Evolutionary conservation across 2,888 invertebrate genomes (phyloP).

Genomic region (Rugalucina vietnamica): DNA sequence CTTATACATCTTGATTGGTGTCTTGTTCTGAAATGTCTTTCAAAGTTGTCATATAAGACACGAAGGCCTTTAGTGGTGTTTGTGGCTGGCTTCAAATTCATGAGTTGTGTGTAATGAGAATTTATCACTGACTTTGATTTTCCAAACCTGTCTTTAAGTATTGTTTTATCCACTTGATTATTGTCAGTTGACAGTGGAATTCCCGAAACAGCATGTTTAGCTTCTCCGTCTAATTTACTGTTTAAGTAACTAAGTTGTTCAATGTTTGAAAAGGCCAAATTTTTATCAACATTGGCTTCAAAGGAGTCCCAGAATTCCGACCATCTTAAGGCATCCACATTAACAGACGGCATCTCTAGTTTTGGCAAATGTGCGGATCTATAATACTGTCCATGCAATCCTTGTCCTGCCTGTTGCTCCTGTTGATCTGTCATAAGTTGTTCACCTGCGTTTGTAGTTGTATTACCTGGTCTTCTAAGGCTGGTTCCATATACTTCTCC

Average conservation of each 20-base stretch:
- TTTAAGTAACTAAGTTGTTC: neutral
- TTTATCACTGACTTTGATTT: neutral
- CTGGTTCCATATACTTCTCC: neutral
- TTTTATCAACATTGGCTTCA: neutral
- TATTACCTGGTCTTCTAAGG: neutral
- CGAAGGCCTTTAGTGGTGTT: neutral
- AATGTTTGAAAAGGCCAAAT: neutral
- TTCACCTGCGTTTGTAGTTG: neutral
- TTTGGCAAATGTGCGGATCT: neutral
- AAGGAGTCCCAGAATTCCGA: constrained; percentile 1
- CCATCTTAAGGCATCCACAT: neutral
- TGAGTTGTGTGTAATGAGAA: neutral
- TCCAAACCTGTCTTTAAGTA: constrained; percentile 1
- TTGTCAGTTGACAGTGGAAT: neutral
- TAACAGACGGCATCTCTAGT: neutral
- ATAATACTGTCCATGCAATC: neutral
- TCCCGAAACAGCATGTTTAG: neutral
- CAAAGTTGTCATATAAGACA: neutral
- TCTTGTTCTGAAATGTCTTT: constrained; percentile 6
- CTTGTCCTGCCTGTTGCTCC: neutral
- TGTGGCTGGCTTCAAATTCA: neutral
- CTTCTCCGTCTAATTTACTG: neutral
- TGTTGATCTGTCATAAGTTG: neutral
- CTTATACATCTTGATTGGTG: neutral
- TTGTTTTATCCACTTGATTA: neutral